Conservation (phyloP, 2,888 invertebrate genomes). For the Tortricodes alternella region DNA sequence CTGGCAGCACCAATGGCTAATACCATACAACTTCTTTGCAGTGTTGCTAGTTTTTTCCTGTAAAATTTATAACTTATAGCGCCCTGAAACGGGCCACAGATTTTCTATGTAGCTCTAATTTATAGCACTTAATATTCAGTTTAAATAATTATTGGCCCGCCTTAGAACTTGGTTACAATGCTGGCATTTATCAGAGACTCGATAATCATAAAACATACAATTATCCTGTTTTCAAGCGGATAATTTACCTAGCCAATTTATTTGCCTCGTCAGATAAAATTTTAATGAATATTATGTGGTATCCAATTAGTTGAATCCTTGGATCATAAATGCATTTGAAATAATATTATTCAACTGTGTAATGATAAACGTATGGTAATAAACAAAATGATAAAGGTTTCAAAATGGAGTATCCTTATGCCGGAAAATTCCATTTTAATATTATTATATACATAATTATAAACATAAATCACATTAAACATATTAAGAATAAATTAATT, state of each 20-base stretch:
- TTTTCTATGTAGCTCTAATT: too few species aligned
- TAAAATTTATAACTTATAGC: too few species aligned
- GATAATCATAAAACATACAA: slow-evolving; percentile 10
- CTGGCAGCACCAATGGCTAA: too few species aligned
- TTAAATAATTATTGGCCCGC: background rate
- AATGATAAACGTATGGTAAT: slow-evolving; percentile 11
- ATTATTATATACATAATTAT: too few species aligned
- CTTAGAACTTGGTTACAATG: background rate
- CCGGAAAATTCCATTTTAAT: background rate
- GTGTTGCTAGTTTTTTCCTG: too few species aligned
- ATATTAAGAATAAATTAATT: too few species aligned
- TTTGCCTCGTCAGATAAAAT: slow-evolving; percentile 4
- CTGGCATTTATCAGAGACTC: background rate
- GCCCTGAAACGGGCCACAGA: too few species aligned
- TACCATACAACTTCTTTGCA: too few species aligned
- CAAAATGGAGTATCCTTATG: background rate
- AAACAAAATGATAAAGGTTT: background rate
- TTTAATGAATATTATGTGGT: background rate
- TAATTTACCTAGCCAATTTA: slow-evolving; percentile 15
- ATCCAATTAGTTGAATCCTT: slow-evolving; percentile 1
- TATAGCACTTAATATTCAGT: too few species aligned
- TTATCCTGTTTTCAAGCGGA: slow-evolving; percentile 21
- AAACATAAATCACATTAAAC: too few species aligned
- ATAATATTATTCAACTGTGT: slow-evolving; percentile 8
- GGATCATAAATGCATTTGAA: background rate